Evolutionary conservation across 2,113 vertebrate genomes (phyloP).

Genomic region (Hippocampus mohnikei): DNA sequence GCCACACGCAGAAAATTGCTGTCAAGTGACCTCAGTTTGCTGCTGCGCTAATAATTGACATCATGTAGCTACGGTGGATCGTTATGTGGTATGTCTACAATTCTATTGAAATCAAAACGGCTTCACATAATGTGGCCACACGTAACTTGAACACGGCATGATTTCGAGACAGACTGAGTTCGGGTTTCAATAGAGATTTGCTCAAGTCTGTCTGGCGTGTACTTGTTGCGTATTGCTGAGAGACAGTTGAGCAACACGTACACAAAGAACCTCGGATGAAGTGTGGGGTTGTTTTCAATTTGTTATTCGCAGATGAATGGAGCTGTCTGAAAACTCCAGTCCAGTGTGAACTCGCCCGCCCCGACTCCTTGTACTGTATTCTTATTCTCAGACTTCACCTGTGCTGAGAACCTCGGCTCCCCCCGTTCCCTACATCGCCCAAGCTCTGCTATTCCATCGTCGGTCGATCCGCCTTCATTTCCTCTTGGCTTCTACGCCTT

Average conservation of each 20-base stretch:
- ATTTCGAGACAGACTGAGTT: neutral
- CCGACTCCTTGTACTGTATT: conserved; percentile 18
- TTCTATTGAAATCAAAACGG: neutral
- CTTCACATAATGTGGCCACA: neutral
- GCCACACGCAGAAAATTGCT: no score
- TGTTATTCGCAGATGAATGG: conserved; percentile 69
- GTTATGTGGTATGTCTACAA: no score
- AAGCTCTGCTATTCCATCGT: neutral
- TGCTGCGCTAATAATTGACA: no score
- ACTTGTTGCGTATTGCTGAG: neutral
- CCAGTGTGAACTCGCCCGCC: conserved; percentile 23
- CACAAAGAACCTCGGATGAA: conserved; percentile 54
- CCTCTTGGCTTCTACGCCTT: conserved; percentile 24
- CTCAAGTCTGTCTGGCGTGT: neutral
- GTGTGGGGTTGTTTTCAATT: conserved; percentile 72
- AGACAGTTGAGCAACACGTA: conserved; percentile 18
- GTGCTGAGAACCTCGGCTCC: neutral
- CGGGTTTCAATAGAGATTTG: neutral
- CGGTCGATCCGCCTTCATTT: conserved; percentile 31
- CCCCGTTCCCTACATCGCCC: neutral
- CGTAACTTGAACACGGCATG: neutral
- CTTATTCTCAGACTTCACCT: conserved; percentile 6
- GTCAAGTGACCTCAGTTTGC: no score
- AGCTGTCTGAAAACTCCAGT: conserved; percentile 30
- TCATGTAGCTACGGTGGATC: no score